A percentile compares a stretch with the other conserved stretches of the same genome.
phyloP scores from a whole-genome alignment of 92 coral and sea anemone genomes.

The Micromussa lordhowensis region DNA sequence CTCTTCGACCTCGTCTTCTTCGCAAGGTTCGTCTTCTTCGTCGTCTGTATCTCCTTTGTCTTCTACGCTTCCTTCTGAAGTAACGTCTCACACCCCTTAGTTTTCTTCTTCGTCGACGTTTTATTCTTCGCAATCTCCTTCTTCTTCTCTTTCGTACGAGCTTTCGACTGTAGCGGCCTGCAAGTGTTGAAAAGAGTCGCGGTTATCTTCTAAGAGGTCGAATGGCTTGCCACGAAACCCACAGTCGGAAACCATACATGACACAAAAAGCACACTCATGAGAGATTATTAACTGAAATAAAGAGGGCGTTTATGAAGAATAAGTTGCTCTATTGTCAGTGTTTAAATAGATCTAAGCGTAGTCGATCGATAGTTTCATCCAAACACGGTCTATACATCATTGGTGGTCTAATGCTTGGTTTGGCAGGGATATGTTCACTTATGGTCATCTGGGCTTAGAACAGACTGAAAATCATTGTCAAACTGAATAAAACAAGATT shows the following conservation, averaged over 20 bases:
- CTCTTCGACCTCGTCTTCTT: background rate
- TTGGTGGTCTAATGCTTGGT: no score
- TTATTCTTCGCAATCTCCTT: slow-evolving; percentile 17
- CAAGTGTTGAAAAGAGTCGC: background rate
- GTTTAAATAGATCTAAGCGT: no score
- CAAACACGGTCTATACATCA: no score
- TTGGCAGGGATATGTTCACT: no score
- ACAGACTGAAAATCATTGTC: no score
- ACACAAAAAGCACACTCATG: no score
- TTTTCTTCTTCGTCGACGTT: slow-evolving; percentile 14
- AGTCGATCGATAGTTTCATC: no score
- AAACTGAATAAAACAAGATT: no score
- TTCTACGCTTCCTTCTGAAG: slow-evolving; percentile 8
- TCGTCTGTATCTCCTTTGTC: slow-evolving; percentile 17
- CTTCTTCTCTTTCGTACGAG: slow-evolving; percentile 5
- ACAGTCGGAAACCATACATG: background rate
- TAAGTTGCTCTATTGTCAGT: no score
- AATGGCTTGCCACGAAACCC: background rate
- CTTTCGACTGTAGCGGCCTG: slow-evolving; percentile 29
- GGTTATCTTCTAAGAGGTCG: background rate
- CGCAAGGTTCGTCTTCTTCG: background rate
- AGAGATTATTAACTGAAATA: no score
- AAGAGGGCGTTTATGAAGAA: no score
- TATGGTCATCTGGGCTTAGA: no score
- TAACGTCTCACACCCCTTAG: slow-evolving; percentile 11